phyloP scores from a whole-genome alignment of 2,888 invertebrate genomes.

The Silvanus unidentatus region DNA sequence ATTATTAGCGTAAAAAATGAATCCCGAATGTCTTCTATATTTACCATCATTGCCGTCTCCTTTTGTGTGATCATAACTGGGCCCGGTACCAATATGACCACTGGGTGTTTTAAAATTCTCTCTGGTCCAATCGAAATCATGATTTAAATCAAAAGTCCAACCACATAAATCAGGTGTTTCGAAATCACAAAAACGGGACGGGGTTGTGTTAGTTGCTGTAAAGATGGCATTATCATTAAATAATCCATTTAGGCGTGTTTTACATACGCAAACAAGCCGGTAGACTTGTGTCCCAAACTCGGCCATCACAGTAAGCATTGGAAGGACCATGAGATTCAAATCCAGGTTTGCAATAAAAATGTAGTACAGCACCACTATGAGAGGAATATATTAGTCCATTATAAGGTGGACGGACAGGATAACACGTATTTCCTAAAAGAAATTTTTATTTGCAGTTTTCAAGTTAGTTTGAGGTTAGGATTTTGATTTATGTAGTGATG shows the following conservation, averaged over 20 bases:
- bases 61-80: conserved; percentile 69
- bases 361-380: conserved; percentile 53
- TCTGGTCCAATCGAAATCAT: conserved; percentile 71
- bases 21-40: no score
- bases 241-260: conserved; percentile 2
- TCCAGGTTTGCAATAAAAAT: conserved; percentile 62
- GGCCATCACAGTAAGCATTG: conserved; percentile 66
- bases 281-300: conserved; percentile 60
- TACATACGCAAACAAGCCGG: conserved; percentile 62
- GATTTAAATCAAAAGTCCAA: conserved; percentile 66
- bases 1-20: background rate
- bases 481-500: conserved; percentile 1
- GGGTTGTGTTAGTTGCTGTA: conserved; percentile 40
- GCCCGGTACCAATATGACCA: conserved; percentile 63
- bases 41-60: conserved; percentile 51
- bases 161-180: conserved; percentile 64
- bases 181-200: conserved; percentile 58
- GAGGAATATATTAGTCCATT: conserved; percentile 52
- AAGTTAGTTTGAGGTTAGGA: conserved; percentile 15
- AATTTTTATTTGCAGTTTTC: no score
- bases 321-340: conserved; percentile 55
- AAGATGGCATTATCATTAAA: no score
- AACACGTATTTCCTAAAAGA: conserved; percentile 63
- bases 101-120: conserved; percentile 60
- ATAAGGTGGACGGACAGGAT: conserved; percentile 39